These are phyloP conservation scores for Electrophaes corylata DNA, from an alignment of 2,888 invertebrate genomes.

Conservation along the genomic window DNA sequence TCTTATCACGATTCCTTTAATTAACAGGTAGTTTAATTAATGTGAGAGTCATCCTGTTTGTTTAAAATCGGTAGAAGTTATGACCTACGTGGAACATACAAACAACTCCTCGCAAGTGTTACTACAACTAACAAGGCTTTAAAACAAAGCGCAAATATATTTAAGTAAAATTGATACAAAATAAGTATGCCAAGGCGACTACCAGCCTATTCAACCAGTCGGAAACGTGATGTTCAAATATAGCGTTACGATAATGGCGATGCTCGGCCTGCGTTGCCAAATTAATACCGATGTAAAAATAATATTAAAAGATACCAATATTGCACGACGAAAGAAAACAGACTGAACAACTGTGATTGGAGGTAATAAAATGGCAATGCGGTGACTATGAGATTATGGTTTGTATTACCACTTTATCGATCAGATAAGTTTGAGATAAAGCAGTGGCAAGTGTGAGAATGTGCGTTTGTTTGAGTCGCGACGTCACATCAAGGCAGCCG, in stretches of 20 bases:
- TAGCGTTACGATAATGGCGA: slow-evolving; percentile 59
- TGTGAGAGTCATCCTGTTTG: neutral
- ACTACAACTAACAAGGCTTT: slow-evolving; percentile 11
- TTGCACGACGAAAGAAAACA: neutral
- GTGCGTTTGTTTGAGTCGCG: slow-evolving; percentile 16
- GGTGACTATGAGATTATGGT: slow-evolving; percentile 23
- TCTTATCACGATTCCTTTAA: too few relatives aligned
- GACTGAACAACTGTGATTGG: neutral
- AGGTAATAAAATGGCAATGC: slow-evolving; percentile 17
- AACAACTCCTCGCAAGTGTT: neutral
- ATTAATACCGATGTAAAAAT: slow-evolving; percentile 39
- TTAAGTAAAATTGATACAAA: slow-evolving; percentile 63
- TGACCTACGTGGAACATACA: neutral
- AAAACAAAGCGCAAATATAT: slow-evolving; percentile 39
- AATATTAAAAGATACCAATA: neutral
- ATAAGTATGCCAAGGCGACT: slow-evolving; percentile 76
- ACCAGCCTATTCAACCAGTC: slow-evolving; percentile 61
- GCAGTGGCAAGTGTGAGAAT: slow-evolving; percentile 23
- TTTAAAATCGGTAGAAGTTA: neutral
- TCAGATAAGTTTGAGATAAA: slow-evolving; percentile 29
- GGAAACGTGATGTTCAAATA: slow-evolving; percentile 75
- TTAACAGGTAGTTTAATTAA: too few relatives aligned
- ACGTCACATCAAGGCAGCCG: slow-evolving; percentile 50
- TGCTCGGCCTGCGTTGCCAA: slow-evolving; percentile 54
- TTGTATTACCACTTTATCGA: slow-evolving; percentile 12